A percentile compares a stretch with the other conserved stretches of the same genome.
phyloP scores from a whole-genome alignment of 2,113 vertebrate species.

The Artemisiospiza belli region DNA sequence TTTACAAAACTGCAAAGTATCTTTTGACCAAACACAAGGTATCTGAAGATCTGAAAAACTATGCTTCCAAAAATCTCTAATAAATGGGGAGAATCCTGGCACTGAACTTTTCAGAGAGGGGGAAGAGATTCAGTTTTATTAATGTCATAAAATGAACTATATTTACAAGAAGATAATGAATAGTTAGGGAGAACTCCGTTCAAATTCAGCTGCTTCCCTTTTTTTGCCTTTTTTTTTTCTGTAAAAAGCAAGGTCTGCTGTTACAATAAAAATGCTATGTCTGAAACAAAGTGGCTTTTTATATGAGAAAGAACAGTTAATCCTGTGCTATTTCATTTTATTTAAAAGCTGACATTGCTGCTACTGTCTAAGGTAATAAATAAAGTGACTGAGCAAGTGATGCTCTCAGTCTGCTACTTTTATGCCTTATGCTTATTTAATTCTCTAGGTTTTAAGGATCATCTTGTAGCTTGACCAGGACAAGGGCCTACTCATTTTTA shows the following conservation, averaged over 20 bases:
- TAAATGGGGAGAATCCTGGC: not conserved
- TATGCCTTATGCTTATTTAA: not conserved
- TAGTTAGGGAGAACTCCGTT: not conserved
- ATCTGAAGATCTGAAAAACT: not conserved
- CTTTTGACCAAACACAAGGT: not conserved
- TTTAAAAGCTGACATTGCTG: not conserved
- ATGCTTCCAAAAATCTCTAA: not conserved
- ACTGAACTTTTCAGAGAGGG: not conserved
- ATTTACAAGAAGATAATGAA: not conserved
- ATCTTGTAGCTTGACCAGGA: not conserved
- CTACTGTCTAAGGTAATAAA: constrained; percentile 20
- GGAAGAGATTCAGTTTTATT: not conserved
- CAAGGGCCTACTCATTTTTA: not conserved
- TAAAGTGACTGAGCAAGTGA: not conserved
- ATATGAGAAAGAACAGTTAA: not conserved
- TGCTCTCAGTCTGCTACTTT: not conserved
- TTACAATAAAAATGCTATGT: constrained; percentile 10
- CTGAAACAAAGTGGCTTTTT: constrained; percentile 28
- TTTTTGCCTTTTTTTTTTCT: not conserved
- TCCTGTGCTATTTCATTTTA: not conserved
- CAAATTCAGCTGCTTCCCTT: not conserved
- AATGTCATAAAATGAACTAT: not conserved
- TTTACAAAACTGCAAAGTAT: not conserved
- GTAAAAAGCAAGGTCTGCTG: constrained; percentile 11
- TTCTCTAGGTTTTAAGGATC: not conserved